Conservation (phyloP, 2,888 invertebrate species). For the Beris chalybata region DNA sequence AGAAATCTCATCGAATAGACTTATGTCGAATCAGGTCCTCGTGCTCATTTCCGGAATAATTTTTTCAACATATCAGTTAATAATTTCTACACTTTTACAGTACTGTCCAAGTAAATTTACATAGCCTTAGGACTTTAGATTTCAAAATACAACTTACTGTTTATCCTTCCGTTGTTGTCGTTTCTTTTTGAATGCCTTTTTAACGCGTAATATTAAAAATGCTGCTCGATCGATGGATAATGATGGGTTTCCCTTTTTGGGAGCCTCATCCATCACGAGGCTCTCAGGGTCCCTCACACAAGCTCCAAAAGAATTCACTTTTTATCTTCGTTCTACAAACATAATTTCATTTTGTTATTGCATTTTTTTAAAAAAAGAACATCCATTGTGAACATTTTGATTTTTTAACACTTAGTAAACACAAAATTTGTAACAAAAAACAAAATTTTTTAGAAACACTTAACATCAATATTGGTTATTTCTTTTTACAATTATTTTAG, state of each 20-base stretch:
- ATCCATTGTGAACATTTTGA: no score
- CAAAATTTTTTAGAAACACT: no score
- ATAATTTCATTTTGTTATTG: not conserved
- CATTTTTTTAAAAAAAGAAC: no score
- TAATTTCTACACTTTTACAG: not conserved
- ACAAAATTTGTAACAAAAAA: no score
- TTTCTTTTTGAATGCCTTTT: constrained; percentile 88
- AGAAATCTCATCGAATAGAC: no score
- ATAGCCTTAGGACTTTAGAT: not conserved
- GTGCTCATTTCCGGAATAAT: no score
- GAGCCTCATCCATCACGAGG: constrained; percentile 46
- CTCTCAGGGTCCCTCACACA: constrained; percentile 41
- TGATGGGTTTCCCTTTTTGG: constrained; percentile 57
- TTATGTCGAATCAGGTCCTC: no score
- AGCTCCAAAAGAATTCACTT: constrained; percentile 42
- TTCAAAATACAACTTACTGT: constrained; percentile 65
- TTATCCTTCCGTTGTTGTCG: constrained; percentile 83
- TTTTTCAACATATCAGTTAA: no score
- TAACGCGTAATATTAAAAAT: constrained; percentile 82
- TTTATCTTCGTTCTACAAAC: constrained; percentile 27
- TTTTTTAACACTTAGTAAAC: no score
- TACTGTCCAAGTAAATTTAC: not conserved
- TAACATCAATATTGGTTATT: no score
- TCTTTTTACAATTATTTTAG: no score
- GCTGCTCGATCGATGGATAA: constrained; percentile 88